phyloP scores from a whole-genome alignment of 1,140 invertebrate genomes.

The Drosophila virilis region DNA sequence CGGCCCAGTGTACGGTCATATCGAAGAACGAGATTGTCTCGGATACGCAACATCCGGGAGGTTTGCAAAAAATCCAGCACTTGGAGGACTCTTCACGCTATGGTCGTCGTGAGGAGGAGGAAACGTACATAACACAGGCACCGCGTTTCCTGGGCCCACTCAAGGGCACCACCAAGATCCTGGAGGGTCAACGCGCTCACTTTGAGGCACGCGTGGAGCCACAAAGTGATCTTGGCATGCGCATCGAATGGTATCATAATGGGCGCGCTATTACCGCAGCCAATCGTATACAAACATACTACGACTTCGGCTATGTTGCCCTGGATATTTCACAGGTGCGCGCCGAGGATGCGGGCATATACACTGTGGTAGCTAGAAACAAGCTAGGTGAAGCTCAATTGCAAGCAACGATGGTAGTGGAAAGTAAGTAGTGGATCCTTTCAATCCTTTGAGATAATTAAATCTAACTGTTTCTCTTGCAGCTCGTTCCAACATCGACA shows the following conservation, averaged over 20 bases:
- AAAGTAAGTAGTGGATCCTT: constrained; percentile 88
- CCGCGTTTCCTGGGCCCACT: constrained; percentile 94
- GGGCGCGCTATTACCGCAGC: constrained; percentile 92
- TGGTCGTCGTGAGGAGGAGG: constrained; percentile 88
- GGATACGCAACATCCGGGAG: constrained; percentile 94
- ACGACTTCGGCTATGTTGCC: constrained; percentile 98
- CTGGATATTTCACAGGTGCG: constrained; percentile 96
- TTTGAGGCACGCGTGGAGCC: constrained; percentile 98
- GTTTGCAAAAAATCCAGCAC: constrained; percentile 94
- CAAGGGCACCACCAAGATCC: constrained; percentile 95
- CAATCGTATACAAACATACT: constrained; percentile 95
- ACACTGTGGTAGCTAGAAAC: constrained; percentile 95
- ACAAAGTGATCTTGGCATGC: constrained; percentile 94
- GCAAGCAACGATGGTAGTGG: constrained; percentile 92
- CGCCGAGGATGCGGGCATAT: constrained; percentile 93
- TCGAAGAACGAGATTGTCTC: constrained; percentile 93
- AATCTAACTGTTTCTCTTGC: constrained; percentile 61
- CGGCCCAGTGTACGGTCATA: constrained; percentile 93
- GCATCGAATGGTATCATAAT: constrained; percentile 96
- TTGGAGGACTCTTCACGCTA: constrained; percentile 93
- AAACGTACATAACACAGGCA: constrained; percentile 90
- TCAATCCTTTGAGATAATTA: neutral
- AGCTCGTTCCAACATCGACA: constrained; percentile 94
- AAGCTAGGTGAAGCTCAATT: constrained; percentile 93
- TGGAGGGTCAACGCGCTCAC: constrained; percentile 98